A percentile compares a stretch with the other conserved stretches of the same genome.
These are phyloP conservation scores for Masnerella sp. DNA, from an alignment of 2,888 invertebrate genomes.

Conservation along the genomic window DNA sequence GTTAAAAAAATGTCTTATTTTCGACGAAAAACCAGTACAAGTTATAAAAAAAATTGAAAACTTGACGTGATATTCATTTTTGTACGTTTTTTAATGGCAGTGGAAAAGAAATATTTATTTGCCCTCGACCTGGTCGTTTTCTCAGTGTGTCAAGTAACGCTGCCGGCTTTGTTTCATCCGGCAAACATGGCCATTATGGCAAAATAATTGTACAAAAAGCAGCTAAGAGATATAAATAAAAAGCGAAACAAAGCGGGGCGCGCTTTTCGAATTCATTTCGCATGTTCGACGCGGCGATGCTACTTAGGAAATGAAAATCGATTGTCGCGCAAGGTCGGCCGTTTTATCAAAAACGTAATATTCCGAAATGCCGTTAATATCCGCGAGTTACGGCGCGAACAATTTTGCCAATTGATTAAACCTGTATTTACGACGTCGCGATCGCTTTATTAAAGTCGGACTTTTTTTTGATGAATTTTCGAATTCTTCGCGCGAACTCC, in stretches of 20 bases:
- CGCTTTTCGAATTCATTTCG: conserved; percentile 33
- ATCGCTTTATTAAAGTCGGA: too few relatives aligned
- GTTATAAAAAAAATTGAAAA: too few relatives aligned
- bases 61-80: neutral
- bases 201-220: conserved; percentile 45
- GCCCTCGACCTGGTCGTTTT: conserved; percentile 39
- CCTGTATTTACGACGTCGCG: conserved; percentile 14
- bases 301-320: conserved; percentile 47
- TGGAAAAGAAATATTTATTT: conserved; percentile 45
- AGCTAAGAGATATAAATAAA: conserved; percentile 26
- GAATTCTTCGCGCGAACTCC: too few relatives aligned
- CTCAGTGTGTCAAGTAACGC: conserved; percentile 47
- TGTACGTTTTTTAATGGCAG: conserved; percentile 20
- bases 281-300: conserved; percentile 33
- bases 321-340: conserved; percentile 21
- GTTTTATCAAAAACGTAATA: conserved; percentile 41
- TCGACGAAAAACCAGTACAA: too few relatives aligned
- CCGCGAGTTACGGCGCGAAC: conserved; percentile 1
- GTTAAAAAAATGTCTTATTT: too few relatives aligned
- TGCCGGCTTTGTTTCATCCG: conserved; percentile 33
- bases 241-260: conserved; percentile 2
- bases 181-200: conserved; percentile 41
- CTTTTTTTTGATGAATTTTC: neutral
- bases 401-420: conserved; percentile 29
- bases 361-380: conserved; percentile 29